Evolutionary conservation across 1,140 invertebrate species (phyloP).

Genomic region (Drosophila varians): DNA sequence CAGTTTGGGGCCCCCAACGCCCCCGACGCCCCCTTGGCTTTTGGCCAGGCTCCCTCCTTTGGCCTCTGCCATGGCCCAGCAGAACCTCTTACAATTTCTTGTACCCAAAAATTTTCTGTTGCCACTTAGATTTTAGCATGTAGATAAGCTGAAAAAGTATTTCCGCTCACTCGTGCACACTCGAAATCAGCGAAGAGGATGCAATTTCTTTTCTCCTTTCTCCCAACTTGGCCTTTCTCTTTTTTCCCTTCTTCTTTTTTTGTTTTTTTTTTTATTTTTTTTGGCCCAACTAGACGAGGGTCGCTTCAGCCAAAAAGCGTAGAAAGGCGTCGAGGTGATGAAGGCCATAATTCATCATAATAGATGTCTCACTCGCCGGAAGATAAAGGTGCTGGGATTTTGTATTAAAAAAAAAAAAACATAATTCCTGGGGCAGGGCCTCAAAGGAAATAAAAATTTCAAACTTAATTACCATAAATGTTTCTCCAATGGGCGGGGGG

Average conservation of each 20-base stretch:
- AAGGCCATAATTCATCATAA: conserved; percentile 45
- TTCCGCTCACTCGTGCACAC: conserved; percentile 62
- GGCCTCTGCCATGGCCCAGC: not conserved
- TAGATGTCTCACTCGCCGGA: conserved; percentile 23
- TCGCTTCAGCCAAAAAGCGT: conserved; percentile 16
- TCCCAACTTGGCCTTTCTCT: conserved; percentile 8
- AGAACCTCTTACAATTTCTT: conserved; percentile 33
- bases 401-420: not conserved
- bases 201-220: conserved; percentile 39
- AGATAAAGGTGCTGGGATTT: conserved; percentile 28
- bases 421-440: no score
- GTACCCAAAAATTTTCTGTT: conserved; percentile 49
- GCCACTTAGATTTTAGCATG: conserved; percentile 76
- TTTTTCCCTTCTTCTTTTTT: not conserved
- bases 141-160: conserved; percentile 70
- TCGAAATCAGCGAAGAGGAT: conserved; percentile 48
- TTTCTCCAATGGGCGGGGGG: not conserved
- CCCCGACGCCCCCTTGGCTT: conserved; percentile 1
- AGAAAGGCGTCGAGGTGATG: conserved; percentile 17
- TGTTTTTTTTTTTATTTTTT: not conserved
- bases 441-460: not conserved
- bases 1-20: conserved; percentile 13
- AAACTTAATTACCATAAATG: no score
- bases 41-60: conserved; percentile 8
- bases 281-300: conserved; percentile 25